Evolutionary conservation across 2,113 vertebrate genomes (phyloP).

Genomic region (Passer domesticus): DNA sequence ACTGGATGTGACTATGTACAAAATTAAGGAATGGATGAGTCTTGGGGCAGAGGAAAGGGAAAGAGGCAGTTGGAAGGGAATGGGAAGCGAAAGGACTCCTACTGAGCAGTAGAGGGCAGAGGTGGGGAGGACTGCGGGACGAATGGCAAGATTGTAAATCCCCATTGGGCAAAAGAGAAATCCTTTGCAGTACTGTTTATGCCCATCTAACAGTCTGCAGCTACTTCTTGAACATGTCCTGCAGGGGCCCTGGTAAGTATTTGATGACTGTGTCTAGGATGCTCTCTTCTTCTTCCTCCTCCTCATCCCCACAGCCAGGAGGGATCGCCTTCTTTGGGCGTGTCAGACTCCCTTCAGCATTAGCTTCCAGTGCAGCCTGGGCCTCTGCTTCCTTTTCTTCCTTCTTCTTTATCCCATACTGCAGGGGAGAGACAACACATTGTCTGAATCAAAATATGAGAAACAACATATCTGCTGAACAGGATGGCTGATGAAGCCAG

Average conservation of each 20-base stretch:
- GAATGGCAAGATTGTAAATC: constrained; percentile 58
- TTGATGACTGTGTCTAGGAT: constrained; percentile 98
- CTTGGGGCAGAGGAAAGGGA: background rate
- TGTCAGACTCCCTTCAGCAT: constrained; percentile 89
- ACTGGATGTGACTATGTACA: constrained; percentile 67
- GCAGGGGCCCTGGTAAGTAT: constrained; percentile 93
- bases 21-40: constrained; percentile 50
- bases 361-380: constrained; percentile 87
- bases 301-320: constrained; percentile 76
- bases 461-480: background rate
- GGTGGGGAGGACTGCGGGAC: background rate
- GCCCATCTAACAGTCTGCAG: constrained; percentile 63
- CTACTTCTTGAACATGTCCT: constrained; percentile 98
- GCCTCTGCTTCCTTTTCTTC: constrained; percentile 92
- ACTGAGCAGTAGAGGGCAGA: constrained; percentile 13
- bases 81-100: background rate
- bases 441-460: background rate
- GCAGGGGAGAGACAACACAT: background rate
- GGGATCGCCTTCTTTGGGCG: constrained; percentile 90
- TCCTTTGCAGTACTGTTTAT: constrained; percentile 67
- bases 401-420: constrained; percentile 98
- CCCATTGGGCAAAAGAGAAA: constrained; percentile 68
- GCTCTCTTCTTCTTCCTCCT: constrained; percentile 91
- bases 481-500: background rate
- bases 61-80: background rate